Evolutionary conservation across 2,888 invertebrate genomes (phyloP).

Genomic region (Meta bourneti): DNA sequence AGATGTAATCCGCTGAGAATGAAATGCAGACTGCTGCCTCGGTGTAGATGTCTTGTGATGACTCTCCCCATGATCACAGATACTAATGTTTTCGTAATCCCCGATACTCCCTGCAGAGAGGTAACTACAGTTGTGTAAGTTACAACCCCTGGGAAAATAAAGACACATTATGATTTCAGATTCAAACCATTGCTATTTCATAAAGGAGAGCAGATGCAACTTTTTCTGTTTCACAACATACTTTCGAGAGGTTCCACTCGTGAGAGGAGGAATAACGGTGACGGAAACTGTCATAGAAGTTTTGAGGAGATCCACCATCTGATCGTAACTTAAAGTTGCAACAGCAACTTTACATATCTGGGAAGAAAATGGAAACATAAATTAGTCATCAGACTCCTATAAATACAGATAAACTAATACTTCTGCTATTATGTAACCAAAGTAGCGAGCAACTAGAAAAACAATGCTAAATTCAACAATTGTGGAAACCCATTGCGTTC

Average conservation of each 20-base stretch:
- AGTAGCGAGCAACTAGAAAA: not conserved
- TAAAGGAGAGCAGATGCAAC: too few species aligned
- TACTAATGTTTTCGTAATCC: constrained; percentile 86
- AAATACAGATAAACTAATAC: not conserved
- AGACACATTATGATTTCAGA: not conserved
- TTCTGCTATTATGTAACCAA: not conserved
- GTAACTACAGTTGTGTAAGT: constrained; percentile 85
- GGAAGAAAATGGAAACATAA: not conserved
- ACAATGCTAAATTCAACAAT: not conserved
- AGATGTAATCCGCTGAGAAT: constrained; percentile 69
- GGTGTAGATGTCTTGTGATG: constrained; percentile 79
- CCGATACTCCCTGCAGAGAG: constrained; percentile 81
- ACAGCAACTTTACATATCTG: constrained; percentile 92
- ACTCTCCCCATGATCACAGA: constrained; percentile 80
- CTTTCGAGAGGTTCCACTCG: constrained; percentile 86
- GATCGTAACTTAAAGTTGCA: constrained; percentile 92
- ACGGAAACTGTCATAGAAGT: constrained; percentile 93
- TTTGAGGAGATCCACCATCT: constrained; percentile 94
- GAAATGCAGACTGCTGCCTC: constrained; percentile 79
- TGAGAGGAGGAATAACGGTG: constrained; percentile 88
- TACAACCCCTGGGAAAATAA: constrained; percentile 83
- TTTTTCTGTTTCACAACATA: constrained; percentile 78
- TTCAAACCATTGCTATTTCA: not conserved
- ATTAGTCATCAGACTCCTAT: not conserved
- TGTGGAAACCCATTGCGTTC: too few species aligned